A percentile compares a stretch with the other conserved stretches of the same genome.
Evolutionary conservation across 2,113 vertebrate genomes (phyloP).

Genomic region (Marmota monax): DNA sequence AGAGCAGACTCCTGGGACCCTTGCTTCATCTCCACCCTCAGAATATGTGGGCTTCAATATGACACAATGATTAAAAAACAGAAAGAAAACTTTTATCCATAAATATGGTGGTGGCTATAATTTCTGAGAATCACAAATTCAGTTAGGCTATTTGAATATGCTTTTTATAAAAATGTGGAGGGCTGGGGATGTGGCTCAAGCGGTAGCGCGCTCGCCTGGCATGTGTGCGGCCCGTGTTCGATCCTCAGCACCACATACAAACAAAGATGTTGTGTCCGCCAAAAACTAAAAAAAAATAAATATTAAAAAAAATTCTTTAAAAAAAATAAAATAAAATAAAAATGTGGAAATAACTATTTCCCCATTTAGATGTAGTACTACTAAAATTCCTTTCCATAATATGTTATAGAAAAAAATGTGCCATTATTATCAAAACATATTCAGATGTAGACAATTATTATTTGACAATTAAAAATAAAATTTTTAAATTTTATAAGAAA

Average conservation of each 20-base stretch:
- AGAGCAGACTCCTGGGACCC: background rate
- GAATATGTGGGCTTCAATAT: slow-evolving; percentile 6
- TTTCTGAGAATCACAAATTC: slow-evolving; percentile 46
- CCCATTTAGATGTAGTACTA: background rate
- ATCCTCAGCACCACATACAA: too few species aligned
- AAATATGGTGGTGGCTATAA: background rate
- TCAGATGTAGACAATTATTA: background rate
- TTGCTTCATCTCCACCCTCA: background rate
- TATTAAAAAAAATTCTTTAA: too few species aligned
- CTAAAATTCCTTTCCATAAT: slow-evolving; percentile 3
- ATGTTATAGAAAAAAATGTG: background rate
- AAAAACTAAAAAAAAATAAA: too few species aligned
- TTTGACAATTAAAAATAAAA: background rate
- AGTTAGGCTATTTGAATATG: background rate
- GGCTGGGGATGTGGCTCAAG: too few species aligned
- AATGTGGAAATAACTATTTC: slow-evolving; percentile 10
- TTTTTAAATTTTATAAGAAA: background rate
- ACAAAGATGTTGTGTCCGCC: too few species aligned
- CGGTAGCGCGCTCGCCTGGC: too few species aligned
- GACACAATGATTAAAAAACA: slow-evolving; percentile 3
- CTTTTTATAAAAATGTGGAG: background rate
- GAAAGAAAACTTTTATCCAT: background rate
- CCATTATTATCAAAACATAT: slow-evolving; percentile 7
- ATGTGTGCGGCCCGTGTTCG: too few species aligned
- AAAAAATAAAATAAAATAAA: too few species aligned